phyloP scores from a whole-genome alignment of 1,140 invertebrate species.

The Lepidurus couesii region DNA sequence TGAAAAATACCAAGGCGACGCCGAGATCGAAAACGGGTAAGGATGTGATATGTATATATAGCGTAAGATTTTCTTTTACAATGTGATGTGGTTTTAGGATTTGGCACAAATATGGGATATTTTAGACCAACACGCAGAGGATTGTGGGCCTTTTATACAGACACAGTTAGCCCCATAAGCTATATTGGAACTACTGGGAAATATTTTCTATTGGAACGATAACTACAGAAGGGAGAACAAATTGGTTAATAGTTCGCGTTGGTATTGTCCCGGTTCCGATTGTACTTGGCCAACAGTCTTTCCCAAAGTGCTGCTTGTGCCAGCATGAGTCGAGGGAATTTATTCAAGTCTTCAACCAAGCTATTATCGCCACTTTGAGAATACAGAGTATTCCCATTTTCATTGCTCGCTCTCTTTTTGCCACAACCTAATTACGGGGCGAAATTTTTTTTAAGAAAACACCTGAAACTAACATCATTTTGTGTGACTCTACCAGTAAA shows the following conservation, averaged over 20 bases:
- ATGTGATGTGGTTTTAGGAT: not conserved
- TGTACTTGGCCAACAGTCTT: constrained; percentile 1
- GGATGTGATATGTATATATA: not conserved
- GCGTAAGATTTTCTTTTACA: not conserved
- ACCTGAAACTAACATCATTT: not conserved
- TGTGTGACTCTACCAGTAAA: not conserved
- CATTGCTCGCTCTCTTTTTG: constrained; percentile 14
- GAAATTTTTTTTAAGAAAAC: not conserved
- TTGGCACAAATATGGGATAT: not conserved
- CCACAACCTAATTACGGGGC: not conserved
- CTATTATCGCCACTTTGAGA: not conserved
- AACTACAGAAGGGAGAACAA: not conserved
- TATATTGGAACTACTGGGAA: not conserved
- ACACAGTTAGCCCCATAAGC: not conserved
- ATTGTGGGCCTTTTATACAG: not conserved
- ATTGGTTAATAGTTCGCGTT: not conserved
- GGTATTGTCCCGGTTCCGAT: constrained; percentile 7
- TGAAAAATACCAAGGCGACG: not conserved
- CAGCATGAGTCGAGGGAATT: not conserved
- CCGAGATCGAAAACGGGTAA: not conserved
- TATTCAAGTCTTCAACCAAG: not conserved
- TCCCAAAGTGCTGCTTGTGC: constrained; percentile 8
- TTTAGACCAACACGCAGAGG: not conserved
- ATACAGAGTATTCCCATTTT: not conserved
- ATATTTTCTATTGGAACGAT: not conserved